Conservation (phyloP, 2,113 vertebrate genomes). For the Meleagris gallopavo region DNA sequence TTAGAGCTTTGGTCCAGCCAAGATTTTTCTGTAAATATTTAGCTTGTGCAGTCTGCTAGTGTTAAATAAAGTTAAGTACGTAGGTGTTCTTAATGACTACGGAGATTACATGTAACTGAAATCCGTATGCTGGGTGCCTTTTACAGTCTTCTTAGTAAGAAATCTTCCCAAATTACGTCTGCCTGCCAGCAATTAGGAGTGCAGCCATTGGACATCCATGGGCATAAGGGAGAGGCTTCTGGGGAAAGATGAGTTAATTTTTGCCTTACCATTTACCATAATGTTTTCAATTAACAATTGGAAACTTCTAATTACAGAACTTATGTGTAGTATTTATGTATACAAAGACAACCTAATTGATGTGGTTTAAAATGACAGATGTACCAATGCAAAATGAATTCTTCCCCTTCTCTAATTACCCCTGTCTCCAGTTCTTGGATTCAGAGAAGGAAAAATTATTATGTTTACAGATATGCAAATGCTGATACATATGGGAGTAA, state of each 20-base stretch:
- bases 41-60: conserved; percentile 29
- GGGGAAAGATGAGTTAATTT: conserved; percentile 18
- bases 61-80: conserved; percentile 40
- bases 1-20: conserved; percentile 39
- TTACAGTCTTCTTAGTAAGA: not conserved
- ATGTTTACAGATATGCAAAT: not conserved
- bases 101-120: not conserved
- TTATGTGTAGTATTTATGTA: not conserved
- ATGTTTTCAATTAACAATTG: not conserved
- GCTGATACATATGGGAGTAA: not conserved
- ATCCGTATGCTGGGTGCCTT: not conserved
- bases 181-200: conserved; percentile 6
- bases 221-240: not conserved
- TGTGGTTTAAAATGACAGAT: not conserved
- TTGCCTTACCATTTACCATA: not conserved
- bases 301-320: not conserved
- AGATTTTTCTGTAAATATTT: conserved; percentile 49
- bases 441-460: not conserved
- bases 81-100: conserved; percentile 52
- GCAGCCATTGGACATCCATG: not conserved
- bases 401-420: not conserved
- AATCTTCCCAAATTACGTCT: not conserved
- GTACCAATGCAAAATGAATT: not conserved
- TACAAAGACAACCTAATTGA: not conserved
- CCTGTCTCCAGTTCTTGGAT: not conserved